A percentile compares a stretch with the other conserved stretches of the same genome.
Conservation (phyloP, 1,140 invertebrate genomes). For the Calliphora vicina region DNA sequence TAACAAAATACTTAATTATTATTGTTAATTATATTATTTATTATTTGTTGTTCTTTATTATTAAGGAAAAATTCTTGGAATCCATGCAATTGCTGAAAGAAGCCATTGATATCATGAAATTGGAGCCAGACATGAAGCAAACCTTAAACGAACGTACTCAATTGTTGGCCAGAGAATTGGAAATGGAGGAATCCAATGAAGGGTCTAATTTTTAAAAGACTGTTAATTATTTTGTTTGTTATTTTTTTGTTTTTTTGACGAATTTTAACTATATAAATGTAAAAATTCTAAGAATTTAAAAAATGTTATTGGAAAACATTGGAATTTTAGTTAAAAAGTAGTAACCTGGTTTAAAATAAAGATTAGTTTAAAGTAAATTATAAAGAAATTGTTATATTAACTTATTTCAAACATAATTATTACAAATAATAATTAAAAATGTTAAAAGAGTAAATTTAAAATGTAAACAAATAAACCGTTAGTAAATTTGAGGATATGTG, state of each 20-base stretch:
- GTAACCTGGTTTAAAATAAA: too few species aligned
- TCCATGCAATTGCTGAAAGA: slow-evolving; percentile 67
- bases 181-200: slow-evolving; percentile 12
- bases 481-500: too few species aligned
- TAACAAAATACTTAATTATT: too few species aligned
- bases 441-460: background rate
- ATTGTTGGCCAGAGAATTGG: slow-evolving; percentile 30
- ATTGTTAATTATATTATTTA: too few species aligned
- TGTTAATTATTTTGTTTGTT: background rate
- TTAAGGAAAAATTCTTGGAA: slow-evolving; percentile 65
- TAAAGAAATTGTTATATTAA: too few species aligned
- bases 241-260: background rate
- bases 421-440: too few species aligned
- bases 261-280: too few species aligned
- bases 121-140: slow-evolving; percentile 68
- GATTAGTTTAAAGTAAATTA: too few species aligned
- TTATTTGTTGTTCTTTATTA: slow-evolving; percentile 2
- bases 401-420: too few species aligned
- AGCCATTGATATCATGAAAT: slow-evolving; percentile 66
- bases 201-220: background rate
- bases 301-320: background rate
- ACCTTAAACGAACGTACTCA: slow-evolving; percentile 56
- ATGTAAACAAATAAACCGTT: too few species aligned
- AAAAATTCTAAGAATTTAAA: too few species aligned
- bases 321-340: too few species aligned